These are phyloP conservation scores for Pterostichus madidus DNA, from an alignment of 2,888 invertebrate species.

Conservation along the genomic window DNA sequence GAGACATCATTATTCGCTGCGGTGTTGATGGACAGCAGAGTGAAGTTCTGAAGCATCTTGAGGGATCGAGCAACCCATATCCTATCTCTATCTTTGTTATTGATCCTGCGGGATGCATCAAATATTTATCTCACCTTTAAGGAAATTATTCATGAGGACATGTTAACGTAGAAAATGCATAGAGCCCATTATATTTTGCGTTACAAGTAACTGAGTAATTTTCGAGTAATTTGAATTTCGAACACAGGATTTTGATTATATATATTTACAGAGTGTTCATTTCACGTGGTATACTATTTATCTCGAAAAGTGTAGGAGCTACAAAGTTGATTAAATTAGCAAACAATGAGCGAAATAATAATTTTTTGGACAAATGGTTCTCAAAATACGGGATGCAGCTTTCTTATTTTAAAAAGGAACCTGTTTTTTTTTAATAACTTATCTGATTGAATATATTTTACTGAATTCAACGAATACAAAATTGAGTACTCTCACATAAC, in stretches of 20 bases:
- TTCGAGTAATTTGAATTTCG: not conserved
- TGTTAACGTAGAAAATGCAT: conserved; percentile 20
- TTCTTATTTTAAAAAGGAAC: too few relatives aligned
- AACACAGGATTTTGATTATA: not conserved
- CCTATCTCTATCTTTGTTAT: conserved; percentile 17
- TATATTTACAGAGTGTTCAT: too few relatives aligned
- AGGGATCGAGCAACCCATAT: not conserved
- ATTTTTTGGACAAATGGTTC: too few relatives aligned
- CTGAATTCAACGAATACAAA: too few relatives aligned
- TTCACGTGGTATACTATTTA: too few relatives aligned
- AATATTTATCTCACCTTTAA: conserved; percentile 20
- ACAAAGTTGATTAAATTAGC: too few relatives aligned
- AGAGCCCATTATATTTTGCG: conserved; percentile 14
- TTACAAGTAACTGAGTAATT: not conserved
- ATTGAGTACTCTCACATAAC: too few relatives aligned
- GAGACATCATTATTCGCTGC: not conserved
- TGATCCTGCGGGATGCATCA: conserved; percentile 22
- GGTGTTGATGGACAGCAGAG: conserved; percentile 9
- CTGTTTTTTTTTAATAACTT: too few relatives aligned
- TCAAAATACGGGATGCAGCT: too few relatives aligned
- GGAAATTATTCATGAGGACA: conserved; percentile 34
- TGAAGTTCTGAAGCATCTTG: conserved; percentile 2
- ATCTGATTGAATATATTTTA: too few relatives aligned
- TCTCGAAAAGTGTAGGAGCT: too few relatives aligned
- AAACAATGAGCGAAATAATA: too few relatives aligned